These are phyloP conservation scores for Sturnira hondurensis DNA, from an alignment of 2,113 vertebrate genomes.

Conservation along the genomic window DNA sequence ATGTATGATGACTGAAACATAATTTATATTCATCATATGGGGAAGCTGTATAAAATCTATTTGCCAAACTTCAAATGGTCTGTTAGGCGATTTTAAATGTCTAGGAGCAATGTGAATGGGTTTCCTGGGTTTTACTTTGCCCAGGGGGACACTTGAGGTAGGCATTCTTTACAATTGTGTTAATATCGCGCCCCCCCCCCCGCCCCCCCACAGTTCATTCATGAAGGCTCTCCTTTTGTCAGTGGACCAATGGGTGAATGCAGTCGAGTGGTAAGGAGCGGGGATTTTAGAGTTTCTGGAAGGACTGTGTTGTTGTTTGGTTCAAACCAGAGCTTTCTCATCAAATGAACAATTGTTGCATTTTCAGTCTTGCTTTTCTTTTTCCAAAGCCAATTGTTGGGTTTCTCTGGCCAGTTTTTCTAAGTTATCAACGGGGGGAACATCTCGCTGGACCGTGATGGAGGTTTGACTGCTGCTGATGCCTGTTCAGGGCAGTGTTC, in stretches of 20 bases:
- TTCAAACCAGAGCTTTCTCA: background rate
- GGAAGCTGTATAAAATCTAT: background rate
- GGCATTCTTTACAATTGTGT: background rate
- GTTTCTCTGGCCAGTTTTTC: background rate
- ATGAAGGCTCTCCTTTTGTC: background rate
- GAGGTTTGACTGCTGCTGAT: background rate
- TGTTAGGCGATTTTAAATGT: background rate
- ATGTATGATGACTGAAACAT: background rate
- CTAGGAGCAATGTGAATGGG: background rate
- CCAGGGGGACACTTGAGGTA: background rate
- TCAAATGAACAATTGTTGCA: background rate
- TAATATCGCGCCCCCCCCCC: background rate
- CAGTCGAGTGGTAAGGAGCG: background rate
- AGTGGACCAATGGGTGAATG: background rate
- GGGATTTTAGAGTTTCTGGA: background rate
- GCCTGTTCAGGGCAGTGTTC: background rate
- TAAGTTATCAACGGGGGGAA: background rate
- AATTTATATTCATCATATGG: background rate
- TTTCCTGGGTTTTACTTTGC: background rate
- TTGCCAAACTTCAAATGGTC: background rate
- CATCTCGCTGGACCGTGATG: background rate
- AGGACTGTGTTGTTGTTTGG: background rate
- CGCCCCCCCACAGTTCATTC: background rate
- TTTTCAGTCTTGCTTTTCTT: background rate
- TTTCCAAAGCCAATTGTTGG: background rate